These are phyloP conservation scores for Esperia sulphurella DNA, from an alignment of 2,888 invertebrate species.

Conservation along the genomic window DNA sequence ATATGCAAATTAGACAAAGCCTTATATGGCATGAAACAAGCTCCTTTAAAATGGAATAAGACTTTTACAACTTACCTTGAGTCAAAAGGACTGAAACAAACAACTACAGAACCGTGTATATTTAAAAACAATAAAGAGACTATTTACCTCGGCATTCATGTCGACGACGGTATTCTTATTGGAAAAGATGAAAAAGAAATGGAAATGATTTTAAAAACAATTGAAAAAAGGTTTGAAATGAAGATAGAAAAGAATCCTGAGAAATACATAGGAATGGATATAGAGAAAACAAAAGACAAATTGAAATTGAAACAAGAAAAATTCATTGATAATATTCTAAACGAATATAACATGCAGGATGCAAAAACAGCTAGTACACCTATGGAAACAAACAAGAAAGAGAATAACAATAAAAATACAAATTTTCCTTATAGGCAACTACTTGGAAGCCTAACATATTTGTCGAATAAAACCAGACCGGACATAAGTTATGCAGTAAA, in stretches of 20 bases:
- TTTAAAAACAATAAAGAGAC: not conserved
- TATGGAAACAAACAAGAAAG: conserved; percentile 10
- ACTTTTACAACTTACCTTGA: conserved; percentile 14
- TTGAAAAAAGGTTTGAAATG: not conserved
- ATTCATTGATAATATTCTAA: not conserved
- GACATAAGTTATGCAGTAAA: conserved; percentile 15
- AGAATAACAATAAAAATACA: conserved; percentile 7
- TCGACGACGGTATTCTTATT: conserved; percentile 17
- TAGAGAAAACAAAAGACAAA: not conserved
- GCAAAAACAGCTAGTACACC: conserved; percentile 20
- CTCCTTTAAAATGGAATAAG: conserved; percentile 22
- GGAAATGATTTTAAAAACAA: conserved; percentile 15
- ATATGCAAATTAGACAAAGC: conserved; percentile 16
- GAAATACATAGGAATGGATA: conserved; percentile 17
- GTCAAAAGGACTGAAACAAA: conserved; percentile 18
- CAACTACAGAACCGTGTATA: conserved; percentile 15
- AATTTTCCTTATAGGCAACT: not conserved
- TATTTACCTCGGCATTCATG: conserved; percentile 6
- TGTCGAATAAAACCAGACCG: conserved; percentile 11
- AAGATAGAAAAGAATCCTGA: conserved; percentile 15
- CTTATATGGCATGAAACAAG: conserved; percentile 17
- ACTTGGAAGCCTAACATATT: not conserved
- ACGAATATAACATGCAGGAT: conserved; percentile 10
- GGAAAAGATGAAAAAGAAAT: conserved; percentile 24
- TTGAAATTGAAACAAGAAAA: conserved; percentile 12